Conservation (phyloP, 2,797 vertebrate genomes). For the Phaenicophaeus curvirostris region DNA sequence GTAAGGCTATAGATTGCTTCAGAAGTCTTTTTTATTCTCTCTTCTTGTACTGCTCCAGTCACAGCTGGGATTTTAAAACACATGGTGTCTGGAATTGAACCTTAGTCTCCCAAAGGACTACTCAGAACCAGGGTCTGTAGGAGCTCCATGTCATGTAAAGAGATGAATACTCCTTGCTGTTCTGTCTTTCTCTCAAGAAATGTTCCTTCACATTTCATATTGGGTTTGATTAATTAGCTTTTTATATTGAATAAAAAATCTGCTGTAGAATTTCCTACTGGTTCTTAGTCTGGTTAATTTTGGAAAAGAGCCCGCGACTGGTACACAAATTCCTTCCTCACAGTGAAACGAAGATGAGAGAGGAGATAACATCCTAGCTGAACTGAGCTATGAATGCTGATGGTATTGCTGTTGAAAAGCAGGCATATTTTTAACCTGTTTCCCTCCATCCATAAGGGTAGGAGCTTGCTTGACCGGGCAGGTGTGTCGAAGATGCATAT, state of each 20-base stretch:
- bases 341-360: background rate
- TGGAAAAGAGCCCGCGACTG: background rate
- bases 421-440: background rate
- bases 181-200: background rate
- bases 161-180: background rate
- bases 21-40: background rate
- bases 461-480: background rate
- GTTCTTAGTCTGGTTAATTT: background rate
- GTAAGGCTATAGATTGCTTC: background rate
- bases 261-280: background rate
- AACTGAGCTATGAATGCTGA: background rate
- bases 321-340: background rate
- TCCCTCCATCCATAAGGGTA: background rate
- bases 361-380: background rate
- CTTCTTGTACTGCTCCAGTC: background rate
- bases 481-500: fast-evolving
- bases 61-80: fast-evolving
- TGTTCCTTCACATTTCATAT: background rate
- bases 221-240: background rate
- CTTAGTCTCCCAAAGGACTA: background rate
- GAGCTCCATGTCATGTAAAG: background rate
- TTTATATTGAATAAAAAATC: background rate
- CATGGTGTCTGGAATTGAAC: background rate
- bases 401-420: background rate
- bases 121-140: background rate